Evolutionary conservation across 2,888 invertebrate genomes (phyloP).

Genomic region (Andrena chrysosceles): DNA sequence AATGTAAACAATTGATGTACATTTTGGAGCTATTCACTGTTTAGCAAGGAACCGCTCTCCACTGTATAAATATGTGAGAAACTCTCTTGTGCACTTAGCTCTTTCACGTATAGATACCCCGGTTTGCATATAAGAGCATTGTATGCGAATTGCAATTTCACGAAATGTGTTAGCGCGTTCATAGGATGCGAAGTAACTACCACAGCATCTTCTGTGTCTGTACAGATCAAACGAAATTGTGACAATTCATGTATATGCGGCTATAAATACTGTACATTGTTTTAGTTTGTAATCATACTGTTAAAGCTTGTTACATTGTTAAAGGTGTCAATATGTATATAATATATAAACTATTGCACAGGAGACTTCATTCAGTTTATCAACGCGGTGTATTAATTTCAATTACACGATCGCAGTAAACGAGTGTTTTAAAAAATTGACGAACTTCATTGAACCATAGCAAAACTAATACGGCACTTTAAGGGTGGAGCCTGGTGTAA

Average conservation of each 20-base stretch:
- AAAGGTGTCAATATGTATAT: constrained; percentile 66
- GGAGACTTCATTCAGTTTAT: constrained; percentile 29
- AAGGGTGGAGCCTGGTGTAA: too few relatives aligned
- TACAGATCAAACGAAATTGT: constrained; percentile 35
- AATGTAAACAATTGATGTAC: constrained; percentile 44
- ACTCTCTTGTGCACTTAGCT: constrained; percentile 33
- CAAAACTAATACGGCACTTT: background rate
- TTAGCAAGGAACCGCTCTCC: constrained; percentile 16
- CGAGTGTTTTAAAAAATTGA: constrained; percentile 6
- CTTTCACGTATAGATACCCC: constrained; percentile 28
- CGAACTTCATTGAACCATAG: background rate
- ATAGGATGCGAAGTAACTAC: constrained; percentile 14
- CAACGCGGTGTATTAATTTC: constrained; percentile 19
- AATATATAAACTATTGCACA: constrained; percentile 50
- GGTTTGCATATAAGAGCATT: constrained; percentile 11
- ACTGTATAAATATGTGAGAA: constrained; percentile 42
- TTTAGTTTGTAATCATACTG: constrained; percentile 56
- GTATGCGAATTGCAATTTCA: constrained; percentile 33
- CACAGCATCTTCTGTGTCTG: constrained; percentile 22
- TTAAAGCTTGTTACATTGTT: constrained; percentile 61
- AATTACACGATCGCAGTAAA: constrained; percentile 14
- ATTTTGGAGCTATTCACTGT: constrained; percentile 40
- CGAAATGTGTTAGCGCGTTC: constrained; percentile 21
- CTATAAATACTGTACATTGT: constrained; percentile 62
- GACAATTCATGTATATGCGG: constrained; percentile 42